Percentiles rank a stretch among this genome's conserved stretches.
Conservation (phyloP, 2,113 vertebrate genomes). For the Dipodomys merriami region DNA sequence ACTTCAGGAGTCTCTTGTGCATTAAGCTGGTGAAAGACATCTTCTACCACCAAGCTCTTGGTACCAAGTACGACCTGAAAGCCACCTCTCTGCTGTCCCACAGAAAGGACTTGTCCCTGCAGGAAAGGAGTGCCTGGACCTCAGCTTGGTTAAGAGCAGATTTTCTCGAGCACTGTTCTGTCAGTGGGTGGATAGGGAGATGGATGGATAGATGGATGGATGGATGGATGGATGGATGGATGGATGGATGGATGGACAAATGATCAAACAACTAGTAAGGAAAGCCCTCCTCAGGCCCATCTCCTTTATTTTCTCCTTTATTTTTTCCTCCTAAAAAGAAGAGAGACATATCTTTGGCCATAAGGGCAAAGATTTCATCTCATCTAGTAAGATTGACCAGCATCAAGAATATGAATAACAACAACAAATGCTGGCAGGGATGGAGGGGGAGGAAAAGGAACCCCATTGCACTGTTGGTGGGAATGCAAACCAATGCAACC, state of each 20-base stretch:
- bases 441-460: too few relatives aligned
- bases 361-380: neutral
- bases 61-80: neutral
- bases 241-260: neutral
- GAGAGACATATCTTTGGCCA: too few relatives aligned
- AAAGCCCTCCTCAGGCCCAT: neutral
- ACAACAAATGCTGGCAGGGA: too few relatives aligned
- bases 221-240: too few relatives aligned
- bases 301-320: neutral
- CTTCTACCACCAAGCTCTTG: neutral
- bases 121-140: neutral
- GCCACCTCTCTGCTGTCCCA: neutral
- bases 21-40: neutral
- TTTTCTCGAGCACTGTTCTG: neutral
- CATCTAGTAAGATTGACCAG: too few relatives aligned
- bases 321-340: too few relatives aligned
- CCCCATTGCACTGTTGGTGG: too few relatives aligned
- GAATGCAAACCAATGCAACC: too few relatives aligned
- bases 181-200: neutral
- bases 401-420: too few relatives aligned
- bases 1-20: neutral
- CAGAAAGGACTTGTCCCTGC: too few relatives aligned
- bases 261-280: neutral
- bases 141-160: neutral
- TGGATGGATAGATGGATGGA: neutral